A percentile compares a stretch with the other conserved stretches of the same genome.
These are phyloP conservation scores for Mesodorylaimus sp. DNA, from an alignment of 2,888 invertebrate species.

Conservation along the genomic window DNA sequence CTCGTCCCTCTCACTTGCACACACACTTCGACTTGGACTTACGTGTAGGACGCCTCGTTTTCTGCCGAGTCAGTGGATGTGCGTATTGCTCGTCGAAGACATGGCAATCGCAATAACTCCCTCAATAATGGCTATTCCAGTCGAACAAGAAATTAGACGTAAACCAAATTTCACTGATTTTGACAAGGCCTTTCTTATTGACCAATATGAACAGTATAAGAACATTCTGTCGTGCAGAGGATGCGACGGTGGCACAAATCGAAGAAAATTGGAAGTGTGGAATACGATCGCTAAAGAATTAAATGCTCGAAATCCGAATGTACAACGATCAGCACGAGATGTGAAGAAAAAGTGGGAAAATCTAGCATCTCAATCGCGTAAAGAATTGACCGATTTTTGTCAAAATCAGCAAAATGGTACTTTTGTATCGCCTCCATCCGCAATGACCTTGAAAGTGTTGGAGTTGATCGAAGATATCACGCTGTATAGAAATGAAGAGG, in stretches of 20 bases:
- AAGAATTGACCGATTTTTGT: conserved; percentile 2
- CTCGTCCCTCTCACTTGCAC: too few species aligned
- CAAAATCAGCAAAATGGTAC: neutral
- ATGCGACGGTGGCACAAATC: neutral
- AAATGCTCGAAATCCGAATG: conserved; percentile 1
- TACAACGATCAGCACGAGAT: neutral
- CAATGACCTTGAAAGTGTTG: neutral
- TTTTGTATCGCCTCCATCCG: neutral
- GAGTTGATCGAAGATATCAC: neutral
- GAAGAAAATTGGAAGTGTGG: conserved; percentile 4
- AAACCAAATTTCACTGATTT: conserved; percentile 6
- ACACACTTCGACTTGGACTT: too few species aligned
- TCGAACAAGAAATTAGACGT: neutral
- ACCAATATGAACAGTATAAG: neutral
- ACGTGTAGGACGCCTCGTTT: too few species aligned
- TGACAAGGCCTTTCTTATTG: neutral
- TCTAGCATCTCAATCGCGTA: neutral
- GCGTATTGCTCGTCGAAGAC: too few species aligned
- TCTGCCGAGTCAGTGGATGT: too few species aligned
- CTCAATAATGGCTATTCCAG: too few species aligned
- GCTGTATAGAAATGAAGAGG: too few species aligned
- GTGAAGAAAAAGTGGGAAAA: conserved; percentile 9
- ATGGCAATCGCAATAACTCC: too few species aligned
- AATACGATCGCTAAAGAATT: conserved; percentile 3
- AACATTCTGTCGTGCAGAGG: neutral